Evolutionary conservation across 2,797 vertebrate genomes (phyloP), one percentile per base, ranked within the genome.

Genomic region (Tolypeutes matacus): DNA sequence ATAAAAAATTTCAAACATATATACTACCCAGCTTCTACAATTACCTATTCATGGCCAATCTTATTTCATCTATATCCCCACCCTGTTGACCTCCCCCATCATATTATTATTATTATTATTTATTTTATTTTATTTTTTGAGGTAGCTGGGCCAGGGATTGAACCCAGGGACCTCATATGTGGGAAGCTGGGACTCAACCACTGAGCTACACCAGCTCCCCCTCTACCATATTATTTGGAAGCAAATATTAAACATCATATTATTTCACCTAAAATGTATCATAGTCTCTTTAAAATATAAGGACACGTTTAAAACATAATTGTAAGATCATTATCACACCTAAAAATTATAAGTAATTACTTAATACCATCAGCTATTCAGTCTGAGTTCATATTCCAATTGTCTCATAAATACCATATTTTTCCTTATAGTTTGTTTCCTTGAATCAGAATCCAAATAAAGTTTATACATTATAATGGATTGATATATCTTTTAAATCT

Each of bases 201-300:
- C 46, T 46, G 46, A 46, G 46, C 11, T 46, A 46, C 46, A 46
- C 46, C 8, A 9, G 46, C 7, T 46, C 3, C 3, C 51, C 21
- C 27, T 6, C 29, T 7, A 34, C 25, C 15, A 70, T 69, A 84
- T 73, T 94, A 72, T 81, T 92, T 73, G 94, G 58, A 95, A 88
- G 15, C 15, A 95, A 91, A 94, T 72, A 73, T 34, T 73, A 89
- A 95, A 72, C 31, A 64, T 73, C 13, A 49, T 88, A 42, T 89
- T 86, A 76, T 94, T 91, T 96, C 23, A 86, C 29, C 12, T 93
- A 25, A 80, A 85, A 53, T 67, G 78, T 70, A 29, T 31, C 56
- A 92, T 60, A 53, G 14, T 80, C 78, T 90, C 56, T 87, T 14
- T 96, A 88, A 86, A 91, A 82, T 56, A 18, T 56, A 42, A 67